Evolutionary conservation across 2,888 invertebrate genomes (phyloP).

Genomic region (Allygus modestus): DNA sequence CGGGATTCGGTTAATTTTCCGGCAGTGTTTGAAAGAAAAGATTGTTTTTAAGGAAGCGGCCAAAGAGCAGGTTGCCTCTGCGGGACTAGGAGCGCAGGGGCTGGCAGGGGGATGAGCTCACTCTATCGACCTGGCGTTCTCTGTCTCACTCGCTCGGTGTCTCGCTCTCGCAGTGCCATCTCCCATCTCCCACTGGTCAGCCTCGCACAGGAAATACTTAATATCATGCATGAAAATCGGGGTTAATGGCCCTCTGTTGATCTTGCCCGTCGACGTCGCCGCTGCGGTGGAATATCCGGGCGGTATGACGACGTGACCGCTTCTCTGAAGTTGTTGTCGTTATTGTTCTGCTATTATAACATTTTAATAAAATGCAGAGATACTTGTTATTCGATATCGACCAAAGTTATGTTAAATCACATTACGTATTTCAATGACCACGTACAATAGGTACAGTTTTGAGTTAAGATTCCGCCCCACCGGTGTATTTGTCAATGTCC

Average conservation of each 20-base stretch:
- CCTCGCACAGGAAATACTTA: constrained; percentile 58
- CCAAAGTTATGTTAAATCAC: too few species aligned
- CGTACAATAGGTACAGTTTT: too few species aligned
- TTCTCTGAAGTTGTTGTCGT: neutral
- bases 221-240: constrained; percentile 59
- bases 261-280: constrained; percentile 10
- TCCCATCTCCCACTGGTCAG: constrained; percentile 45
- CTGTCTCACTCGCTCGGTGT: neutral
- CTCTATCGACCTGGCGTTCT: constrained; percentile 48
- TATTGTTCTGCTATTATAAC: neutral
- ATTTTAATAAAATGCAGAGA: too few species aligned
- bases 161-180: constrained; percentile 6
- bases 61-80: constrained; percentile 47
- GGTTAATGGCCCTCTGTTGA: constrained; percentile 58
- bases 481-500: too few species aligned
- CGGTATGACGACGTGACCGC: neutral
- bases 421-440: too few species aligned
- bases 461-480: too few species aligned
- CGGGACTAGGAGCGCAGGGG: constrained; percentile 41
- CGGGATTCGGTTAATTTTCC: constrained; percentile 51
- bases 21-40: constrained; percentile 40
- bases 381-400: too few species aligned
- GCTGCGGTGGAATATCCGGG: neutral
- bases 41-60: constrained; percentile 54
- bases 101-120: neutral